Percentiles rank a stretch among this genome's conserved stretches.
phyloP scores from a whole-genome alignment of 2,113 vertebrate species.

The Rhinoptilus africanus region DNA sequence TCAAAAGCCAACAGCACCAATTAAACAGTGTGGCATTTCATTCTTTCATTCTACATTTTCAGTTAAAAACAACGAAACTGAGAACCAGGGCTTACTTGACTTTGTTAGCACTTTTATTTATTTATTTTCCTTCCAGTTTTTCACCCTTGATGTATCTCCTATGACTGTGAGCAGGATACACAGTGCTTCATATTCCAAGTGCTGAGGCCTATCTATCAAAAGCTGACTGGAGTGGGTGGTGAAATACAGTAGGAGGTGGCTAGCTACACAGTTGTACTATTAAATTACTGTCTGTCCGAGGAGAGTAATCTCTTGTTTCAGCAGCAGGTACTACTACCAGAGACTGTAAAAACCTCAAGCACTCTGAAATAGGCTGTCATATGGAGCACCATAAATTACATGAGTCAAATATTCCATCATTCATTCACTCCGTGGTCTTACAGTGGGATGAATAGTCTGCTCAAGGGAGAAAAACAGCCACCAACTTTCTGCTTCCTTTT shows the following conservation, averaged over 20 bases:
- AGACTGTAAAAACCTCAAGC: conserved; percentile 70
- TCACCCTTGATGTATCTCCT: conserved; percentile 38
- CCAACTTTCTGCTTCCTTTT: conserved; percentile 47
- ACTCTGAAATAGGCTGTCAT: conserved; percentile 68
- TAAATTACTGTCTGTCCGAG: conserved; percentile 73
- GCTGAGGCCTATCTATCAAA: conserved; percentile 52
- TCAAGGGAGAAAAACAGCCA: conserved; percentile 35
- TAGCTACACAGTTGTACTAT: conserved; percentile 63
- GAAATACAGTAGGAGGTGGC: conserved; percentile 58
- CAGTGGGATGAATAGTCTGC: conserved; percentile 56
- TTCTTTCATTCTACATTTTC: neutral
- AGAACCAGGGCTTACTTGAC: neutral
- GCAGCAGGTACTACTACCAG: conserved; percentile 68
- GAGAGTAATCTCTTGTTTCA: conserved; percentile 76
- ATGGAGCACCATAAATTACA: conserved; percentile 70
- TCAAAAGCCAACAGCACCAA: neutral
- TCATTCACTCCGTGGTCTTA: conserved; percentile 37
- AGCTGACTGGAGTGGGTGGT: conserved; percentile 46
- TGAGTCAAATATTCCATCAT: conserved; percentile 66
- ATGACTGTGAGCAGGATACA: conserved; percentile 23
- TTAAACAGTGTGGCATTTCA: neutral
- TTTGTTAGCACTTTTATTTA: neutral
- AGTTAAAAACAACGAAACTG: neutral
- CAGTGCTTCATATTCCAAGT: conserved; percentile 1
- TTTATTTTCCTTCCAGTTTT: conserved; percentile 30